Conservation (phyloP, 2,797 vertebrate species). For the Microctenopoma steveboyesi region DNA sequence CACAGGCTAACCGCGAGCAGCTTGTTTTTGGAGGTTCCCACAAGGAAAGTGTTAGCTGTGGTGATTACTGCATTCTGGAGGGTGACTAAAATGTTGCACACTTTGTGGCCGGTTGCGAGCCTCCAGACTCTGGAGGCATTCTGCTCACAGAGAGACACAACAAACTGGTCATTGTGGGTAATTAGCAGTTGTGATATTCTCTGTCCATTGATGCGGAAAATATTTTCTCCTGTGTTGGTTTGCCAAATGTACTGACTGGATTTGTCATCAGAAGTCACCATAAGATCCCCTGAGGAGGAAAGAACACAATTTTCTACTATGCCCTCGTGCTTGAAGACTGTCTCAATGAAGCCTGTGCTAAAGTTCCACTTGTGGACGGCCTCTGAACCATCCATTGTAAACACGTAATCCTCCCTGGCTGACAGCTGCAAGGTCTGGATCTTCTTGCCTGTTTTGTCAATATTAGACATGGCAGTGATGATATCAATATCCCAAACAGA, state of each 20-base stretch:
- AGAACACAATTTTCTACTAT: slow-evolving; percentile 96
- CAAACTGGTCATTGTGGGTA: slow-evolving; percentile 99
- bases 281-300: slow-evolving; percentile 94
- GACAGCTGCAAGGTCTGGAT: slow-evolving; percentile 93
- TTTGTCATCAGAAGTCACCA: slow-evolving; percentile 98
- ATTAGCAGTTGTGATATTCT: slow-evolving; percentile 96
- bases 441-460: slow-evolving; percentile 97
- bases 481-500: slow-evolving; percentile 99
- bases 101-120: slow-evolving; percentile 95
- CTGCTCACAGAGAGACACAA: slow-evolving; percentile 98
- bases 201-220: slow-evolving; percentile 97
- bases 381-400: slow-evolving; percentile 96
- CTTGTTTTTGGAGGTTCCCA: slow-evolving; percentile 96
- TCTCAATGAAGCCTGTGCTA: slow-evolving; percentile 96
- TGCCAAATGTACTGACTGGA: slow-evolving; percentile 99
- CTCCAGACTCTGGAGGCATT: slow-evolving; percentile 98
- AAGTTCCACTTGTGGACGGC: slow-evolving; percentile 99
- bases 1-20: slow-evolving; percentile 97
- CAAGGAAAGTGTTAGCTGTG: slow-evolving; percentile 96
- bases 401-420: slow-evolving; percentile 94
- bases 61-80: slow-evolving; percentile 97
- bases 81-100: slow-evolving; percentile 98
- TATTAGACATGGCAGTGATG: slow-evolving; percentile 99
- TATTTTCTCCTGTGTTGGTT: slow-evolving; percentile 93
- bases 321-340: slow-evolving; percentile 96